Conservation (phyloP, 1,140 invertebrate species). For the Ephestia elutella region DNA sequence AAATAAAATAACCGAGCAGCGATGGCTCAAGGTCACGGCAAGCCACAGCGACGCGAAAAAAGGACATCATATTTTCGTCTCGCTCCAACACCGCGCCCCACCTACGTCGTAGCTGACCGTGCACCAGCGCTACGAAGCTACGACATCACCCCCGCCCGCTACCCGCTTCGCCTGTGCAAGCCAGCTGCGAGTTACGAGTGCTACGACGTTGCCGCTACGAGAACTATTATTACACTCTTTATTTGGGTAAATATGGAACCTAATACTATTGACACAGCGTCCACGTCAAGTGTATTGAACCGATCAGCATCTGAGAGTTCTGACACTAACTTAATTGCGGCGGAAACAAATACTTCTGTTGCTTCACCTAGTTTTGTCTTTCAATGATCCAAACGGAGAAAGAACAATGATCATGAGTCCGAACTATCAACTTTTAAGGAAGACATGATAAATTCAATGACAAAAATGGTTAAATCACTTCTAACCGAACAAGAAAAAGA, state of each 20-base stretch:
- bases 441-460: conserved; percentile 1
- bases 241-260: background rate
- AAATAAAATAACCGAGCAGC: background rate
- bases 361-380: background rate
- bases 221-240: background rate
- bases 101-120: background rate
- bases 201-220: background rate
- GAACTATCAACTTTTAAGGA: conserved; percentile 1
- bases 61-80: background rate
- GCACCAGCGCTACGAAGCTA: background rate
- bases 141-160: background rate
- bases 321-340: background rate
- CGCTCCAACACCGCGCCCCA: background rate
- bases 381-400: background rate
- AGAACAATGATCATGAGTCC: conserved; percentile 3
- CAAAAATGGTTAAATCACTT: background rate
- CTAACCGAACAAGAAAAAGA: background rate
- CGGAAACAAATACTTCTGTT: background rate
- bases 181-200: background rate
- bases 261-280: background rate
- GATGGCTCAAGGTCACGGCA: background rate
- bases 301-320: background rate
- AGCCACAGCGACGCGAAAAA: background rate
- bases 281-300: background rate
- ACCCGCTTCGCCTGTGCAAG: background rate